A percentile compares a stretch with the other conserved stretches of the same genome.
Conservation (phyloP, 1,140 invertebrate genomes). For the Sarcophaga bullata region DNA sequence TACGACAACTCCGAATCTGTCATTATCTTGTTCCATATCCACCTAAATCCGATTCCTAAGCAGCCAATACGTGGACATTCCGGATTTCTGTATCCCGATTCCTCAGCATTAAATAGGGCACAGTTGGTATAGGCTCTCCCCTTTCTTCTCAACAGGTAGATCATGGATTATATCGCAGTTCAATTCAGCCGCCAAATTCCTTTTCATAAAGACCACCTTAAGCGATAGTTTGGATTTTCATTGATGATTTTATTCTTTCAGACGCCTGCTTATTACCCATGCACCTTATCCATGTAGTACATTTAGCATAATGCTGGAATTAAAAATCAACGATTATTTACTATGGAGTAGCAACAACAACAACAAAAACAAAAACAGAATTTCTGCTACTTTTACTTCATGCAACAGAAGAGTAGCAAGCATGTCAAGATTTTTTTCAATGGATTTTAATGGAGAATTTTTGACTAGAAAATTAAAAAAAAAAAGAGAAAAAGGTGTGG, state of each 20-base stretch:
- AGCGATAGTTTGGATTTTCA: neutral
- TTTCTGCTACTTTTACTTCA: neutral
- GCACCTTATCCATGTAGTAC: neutral
- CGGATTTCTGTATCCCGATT: no score
- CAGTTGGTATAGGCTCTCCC: no score
- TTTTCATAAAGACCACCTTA: no score
- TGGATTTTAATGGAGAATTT: neutral
- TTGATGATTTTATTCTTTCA: neutral
- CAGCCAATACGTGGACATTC: no score
- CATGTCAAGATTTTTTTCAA: slow-evolving; percentile 5
- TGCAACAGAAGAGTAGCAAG: neutral
- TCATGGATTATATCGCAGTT: no score
- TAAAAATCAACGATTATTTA: slow-evolving; percentile 7
- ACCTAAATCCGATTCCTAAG: no score
- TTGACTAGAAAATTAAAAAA: neutral
- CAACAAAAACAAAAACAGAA: no score
- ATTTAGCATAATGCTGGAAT: neutral
- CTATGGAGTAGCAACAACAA: neutral
- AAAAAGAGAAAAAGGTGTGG: neutral
- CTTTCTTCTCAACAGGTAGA: no score
- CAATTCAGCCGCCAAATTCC: no score
- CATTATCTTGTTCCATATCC: no score
- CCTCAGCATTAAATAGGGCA: no score
- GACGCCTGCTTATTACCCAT: neutral
- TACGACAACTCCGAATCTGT: no score